Evolutionary conservation across 2,888 invertebrate genomes (phyloP).

Genomic region (Drosophila ustulata): DNA sequence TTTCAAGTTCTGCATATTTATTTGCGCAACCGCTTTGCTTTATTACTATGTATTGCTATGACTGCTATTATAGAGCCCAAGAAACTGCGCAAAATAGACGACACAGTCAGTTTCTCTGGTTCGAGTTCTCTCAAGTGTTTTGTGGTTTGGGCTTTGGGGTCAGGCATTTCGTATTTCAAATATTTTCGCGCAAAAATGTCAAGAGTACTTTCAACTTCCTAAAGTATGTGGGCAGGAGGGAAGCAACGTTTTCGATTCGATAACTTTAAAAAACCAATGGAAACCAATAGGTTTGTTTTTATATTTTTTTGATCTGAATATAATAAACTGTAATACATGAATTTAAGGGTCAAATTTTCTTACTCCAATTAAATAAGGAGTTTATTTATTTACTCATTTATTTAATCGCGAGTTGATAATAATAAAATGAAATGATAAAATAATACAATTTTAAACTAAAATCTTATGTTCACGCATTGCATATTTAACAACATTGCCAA

Average conservation of each 20-base stretch:
- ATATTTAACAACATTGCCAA: too few species aligned
- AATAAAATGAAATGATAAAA: too few species aligned
- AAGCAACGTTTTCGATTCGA: slow-evolving; percentile 26
- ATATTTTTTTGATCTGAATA: too few species aligned
- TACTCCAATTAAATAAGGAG: too few species aligned
- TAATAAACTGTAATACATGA: too few species aligned
- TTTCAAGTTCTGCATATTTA: slow-evolving; percentile 82
- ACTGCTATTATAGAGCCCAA: slow-evolving; percentile 60
- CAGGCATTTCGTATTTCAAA: slow-evolving; percentile 59
- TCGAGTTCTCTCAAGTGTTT: slow-evolving; percentile 35
- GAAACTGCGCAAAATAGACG: neutral
- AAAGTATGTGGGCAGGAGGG: slow-evolving; percentile 39
- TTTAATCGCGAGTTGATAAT: too few species aligned
- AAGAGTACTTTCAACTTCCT: slow-evolving; percentile 71
- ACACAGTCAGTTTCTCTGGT: slow-evolving; percentile 24
- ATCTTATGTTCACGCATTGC: too few species aligned
- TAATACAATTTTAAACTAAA: too few species aligned
- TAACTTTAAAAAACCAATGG: slow-evolving; percentile 22
- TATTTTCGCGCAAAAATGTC: slow-evolving; percentile 70
- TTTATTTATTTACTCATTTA: too few species aligned
- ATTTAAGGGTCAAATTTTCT: too few species aligned
- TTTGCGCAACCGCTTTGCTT: slow-evolving; percentile 77
- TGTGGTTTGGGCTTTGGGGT: slow-evolving; percentile 37
- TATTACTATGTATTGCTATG: slow-evolving; percentile 75
- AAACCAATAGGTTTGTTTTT: slow-evolving; percentile 26